phyloP scores from a whole-genome alignment of 2,888 invertebrate species.

The Pardosa pseudoannulata region DNA sequence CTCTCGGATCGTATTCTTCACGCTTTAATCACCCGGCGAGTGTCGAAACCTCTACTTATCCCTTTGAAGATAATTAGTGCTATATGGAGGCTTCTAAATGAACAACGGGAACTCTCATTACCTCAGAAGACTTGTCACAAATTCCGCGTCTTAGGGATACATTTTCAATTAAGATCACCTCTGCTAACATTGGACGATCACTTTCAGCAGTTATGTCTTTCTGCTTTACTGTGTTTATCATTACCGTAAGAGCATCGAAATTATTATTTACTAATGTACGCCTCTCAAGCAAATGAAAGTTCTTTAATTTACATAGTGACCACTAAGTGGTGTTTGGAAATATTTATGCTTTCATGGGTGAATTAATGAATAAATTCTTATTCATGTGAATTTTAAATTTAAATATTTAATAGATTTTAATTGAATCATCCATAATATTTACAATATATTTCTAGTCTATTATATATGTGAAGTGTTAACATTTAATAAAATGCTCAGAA shows the following conservation, averaged over 20 bases:
- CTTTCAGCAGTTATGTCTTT: conserved; percentile 29
- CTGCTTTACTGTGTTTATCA: conserved; percentile 25
- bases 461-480: too few species aligned
- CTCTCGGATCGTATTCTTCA: conserved; percentile 63
- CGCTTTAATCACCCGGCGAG: conserved; percentile 62
- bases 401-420: too few species aligned
- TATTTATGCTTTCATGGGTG: too few species aligned
- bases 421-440: too few species aligned
- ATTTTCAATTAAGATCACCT: conserved; percentile 69
- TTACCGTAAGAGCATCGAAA: conserved; percentile 6
- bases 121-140: conserved; percentile 56
- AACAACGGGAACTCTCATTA: conserved; percentile 65
- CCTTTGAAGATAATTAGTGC: conserved; percentile 70
- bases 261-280: not conserved
- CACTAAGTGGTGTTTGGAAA: too few species aligned
- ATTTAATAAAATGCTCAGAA: too few species aligned
- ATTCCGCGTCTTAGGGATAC: conserved; percentile 52
- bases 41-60: conserved; percentile 70
- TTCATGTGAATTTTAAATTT: too few species aligned
- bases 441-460: too few species aligned
- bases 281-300: not conserved
- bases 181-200: conserved; percentile 44
- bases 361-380: too few species aligned
- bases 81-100: conserved; percentile 60
- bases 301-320: too few species aligned